Evolutionary conservation across 2,113 vertebrate species (phyloP).

Genomic region (Chaetura pelagica): DNA sequence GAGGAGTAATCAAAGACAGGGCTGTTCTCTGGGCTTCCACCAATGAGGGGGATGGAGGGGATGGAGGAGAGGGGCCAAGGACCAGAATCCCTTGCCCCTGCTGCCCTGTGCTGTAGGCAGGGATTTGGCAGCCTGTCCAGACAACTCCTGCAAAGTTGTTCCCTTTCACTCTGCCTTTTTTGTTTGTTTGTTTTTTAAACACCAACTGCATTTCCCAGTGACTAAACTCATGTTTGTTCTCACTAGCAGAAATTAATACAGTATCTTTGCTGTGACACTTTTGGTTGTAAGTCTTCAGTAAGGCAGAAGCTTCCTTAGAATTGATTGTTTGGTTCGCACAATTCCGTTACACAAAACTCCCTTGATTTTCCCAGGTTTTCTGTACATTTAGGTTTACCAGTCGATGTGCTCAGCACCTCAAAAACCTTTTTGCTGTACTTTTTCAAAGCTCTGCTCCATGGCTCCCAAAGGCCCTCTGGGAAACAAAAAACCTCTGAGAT

Average conservation of each 20-base stretch:
- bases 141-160: background rate
- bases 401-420: background rate
- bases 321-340: background rate
- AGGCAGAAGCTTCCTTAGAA: background rate
- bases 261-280: background rate
- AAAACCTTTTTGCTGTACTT: background rate
- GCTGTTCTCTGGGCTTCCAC: background rate
- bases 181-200: constrained; percentile 59
- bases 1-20: background rate
- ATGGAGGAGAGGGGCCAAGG: background rate
- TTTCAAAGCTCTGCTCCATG: background rate
- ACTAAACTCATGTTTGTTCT: constrained; percentile 12
- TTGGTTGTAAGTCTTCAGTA: background rate
- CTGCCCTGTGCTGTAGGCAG: background rate
- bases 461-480: background rate
- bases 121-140: background rate
- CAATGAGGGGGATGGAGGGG: fast-evolving
- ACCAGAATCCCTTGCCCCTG: background rate
- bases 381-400: background rate
- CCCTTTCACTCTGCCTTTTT: background rate
- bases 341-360: background rate
- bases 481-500: background rate
- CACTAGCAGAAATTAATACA: background rate
- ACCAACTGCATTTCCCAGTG: background rate
- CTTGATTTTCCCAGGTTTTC: constrained; percentile 37